Percentiles rank a stretch among this genome's conserved stretches.
Evolutionary conservation across 2,888 invertebrate genomes (phyloP).

Genomic region (Rugalucina vietnamica): DNA sequence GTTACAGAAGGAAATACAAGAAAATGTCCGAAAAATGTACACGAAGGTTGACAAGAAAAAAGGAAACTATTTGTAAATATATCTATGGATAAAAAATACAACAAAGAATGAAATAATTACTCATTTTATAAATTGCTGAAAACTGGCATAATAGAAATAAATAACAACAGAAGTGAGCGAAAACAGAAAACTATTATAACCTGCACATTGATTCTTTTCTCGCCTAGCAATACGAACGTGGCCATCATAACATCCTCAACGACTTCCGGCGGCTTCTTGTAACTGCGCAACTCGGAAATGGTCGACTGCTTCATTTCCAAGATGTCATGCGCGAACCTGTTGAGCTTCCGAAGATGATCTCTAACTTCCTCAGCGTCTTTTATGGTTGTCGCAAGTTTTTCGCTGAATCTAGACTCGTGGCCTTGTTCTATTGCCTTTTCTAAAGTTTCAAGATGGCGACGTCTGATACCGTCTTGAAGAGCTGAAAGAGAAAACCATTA

Average conservation of each 20-base stretch:
- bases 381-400: constrained; percentile 55
- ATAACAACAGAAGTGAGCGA: too few species aligned
- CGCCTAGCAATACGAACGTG: constrained; percentile 65
- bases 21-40: too few species aligned
- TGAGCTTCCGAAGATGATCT: constrained; percentile 61
- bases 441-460: constrained; percentile 61
- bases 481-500: constrained; percentile 42
- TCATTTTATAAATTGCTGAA: too few species aligned
- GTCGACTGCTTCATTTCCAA: constrained; percentile 69
- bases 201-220: constrained; percentile 43
- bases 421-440: constrained; percentile 60
- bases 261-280: constrained; percentile 54
- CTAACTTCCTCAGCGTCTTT: constrained; percentile 65
- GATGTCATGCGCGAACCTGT: constrained; percentile 64
- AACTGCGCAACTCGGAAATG: constrained; percentile 67
- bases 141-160: too few species aligned
- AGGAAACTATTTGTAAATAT: too few species aligned
- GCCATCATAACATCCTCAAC: constrained; percentile 66
- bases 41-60: too few species aligned
- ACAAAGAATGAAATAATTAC: too few species aligned
- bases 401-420: constrained; percentile 48
- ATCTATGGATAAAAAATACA: too few species aligned
- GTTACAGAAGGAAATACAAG: too few species aligned
- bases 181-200: constrained; percentile 29
- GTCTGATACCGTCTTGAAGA: constrained; percentile 59